Evolutionary conservation across 2,888 invertebrate genomes (phyloP).

Genomic region (Leucophenga montana): DNA sequence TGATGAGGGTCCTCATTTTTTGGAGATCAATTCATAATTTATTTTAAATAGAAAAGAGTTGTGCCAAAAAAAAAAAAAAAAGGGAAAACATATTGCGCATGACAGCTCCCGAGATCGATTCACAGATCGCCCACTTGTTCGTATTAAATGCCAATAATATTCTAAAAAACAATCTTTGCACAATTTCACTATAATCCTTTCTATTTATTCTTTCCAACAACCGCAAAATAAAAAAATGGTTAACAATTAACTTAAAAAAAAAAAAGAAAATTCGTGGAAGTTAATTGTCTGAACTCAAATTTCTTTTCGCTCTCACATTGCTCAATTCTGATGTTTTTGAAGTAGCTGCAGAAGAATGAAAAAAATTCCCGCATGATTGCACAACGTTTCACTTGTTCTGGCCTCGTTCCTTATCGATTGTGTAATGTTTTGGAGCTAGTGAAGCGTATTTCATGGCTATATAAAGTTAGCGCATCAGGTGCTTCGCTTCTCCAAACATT

Average conservation of each 20-base stretch:
- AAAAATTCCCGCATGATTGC: conserved; percentile 22
- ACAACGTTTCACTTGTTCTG: conserved; percentile 30
- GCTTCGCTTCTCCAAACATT: not conserved
- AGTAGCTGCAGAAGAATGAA: not conserved
- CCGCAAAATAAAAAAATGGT: conserved; percentile 6
- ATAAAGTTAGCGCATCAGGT: conserved; percentile 38
- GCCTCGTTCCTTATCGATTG: conserved; percentile 23
- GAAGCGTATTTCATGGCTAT: conserved; percentile 41
- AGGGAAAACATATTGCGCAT: conserved; percentile 23
- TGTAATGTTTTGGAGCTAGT: conserved; percentile 39
- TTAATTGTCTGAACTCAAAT: conserved; percentile 20
- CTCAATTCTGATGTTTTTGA: not conserved
- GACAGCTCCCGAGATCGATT: not conserved
- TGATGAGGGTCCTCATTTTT: conserved; percentile 5
- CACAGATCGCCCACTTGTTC: conserved; percentile 38
- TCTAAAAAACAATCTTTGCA: conserved; percentile 28
- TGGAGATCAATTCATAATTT: conserved; percentile 16
- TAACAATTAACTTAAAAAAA: conserved; percentile 27
- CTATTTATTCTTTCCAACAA: not conserved
- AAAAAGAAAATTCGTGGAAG: conserved; percentile 33
- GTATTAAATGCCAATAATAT: conserved; percentile 25
- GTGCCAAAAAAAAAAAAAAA: not conserved
- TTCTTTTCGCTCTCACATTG: conserved; percentile 9
- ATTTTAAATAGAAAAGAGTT: not conserved
- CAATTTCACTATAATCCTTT: conserved; percentile 18